Conservation (phyloP, 2,113 vertebrate species). For the Forbesichthys papilliferus region DNA sequence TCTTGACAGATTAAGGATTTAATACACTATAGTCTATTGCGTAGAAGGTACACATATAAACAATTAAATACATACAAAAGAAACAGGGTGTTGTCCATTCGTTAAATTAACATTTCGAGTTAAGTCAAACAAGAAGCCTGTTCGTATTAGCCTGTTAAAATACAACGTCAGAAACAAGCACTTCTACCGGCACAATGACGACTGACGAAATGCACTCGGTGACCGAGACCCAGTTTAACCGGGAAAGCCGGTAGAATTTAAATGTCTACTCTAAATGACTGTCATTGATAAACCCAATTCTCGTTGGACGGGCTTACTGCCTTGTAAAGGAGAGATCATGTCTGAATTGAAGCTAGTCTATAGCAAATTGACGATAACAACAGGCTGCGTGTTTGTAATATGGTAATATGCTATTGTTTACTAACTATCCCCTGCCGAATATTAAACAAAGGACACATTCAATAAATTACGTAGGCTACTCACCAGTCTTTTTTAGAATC, state of each 20-base stretch:
- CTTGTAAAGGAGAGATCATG: fast-evolving
- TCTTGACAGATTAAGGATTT: too few species aligned
- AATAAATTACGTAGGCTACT: constrained; percentile 13
- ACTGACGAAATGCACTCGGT: background rate
- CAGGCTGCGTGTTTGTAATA: constrained; percentile 13
- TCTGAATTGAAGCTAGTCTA: background rate
- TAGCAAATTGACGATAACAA: background rate
- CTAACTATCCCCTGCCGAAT: background rate
- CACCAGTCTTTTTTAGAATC: constrained; percentile 47
- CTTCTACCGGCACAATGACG: background rate
- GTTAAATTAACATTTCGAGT: too few species aligned
- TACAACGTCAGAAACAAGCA: background rate
- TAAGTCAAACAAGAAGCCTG: too few species aligned
- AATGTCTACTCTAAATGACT: constrained; percentile 26
- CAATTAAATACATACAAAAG: too few species aligned
- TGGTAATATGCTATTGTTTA: background rate
- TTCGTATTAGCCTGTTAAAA: background rate
- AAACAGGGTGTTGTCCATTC: too few species aligned
- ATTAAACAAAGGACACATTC: background rate
- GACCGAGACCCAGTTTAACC: constrained; percentile 26
- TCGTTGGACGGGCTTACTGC: too few species aligned
- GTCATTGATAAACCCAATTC: fast-evolving
- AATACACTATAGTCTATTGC: too few species aligned
- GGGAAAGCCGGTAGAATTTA: constrained; percentile 59
- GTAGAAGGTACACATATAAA: too few species aligned